Percentiles rank a stretch among this genome's conserved stretches.
phyloP scores from a whole-genome alignment of 2,888 invertebrate species.

The Anorthoa munda region DNA sequence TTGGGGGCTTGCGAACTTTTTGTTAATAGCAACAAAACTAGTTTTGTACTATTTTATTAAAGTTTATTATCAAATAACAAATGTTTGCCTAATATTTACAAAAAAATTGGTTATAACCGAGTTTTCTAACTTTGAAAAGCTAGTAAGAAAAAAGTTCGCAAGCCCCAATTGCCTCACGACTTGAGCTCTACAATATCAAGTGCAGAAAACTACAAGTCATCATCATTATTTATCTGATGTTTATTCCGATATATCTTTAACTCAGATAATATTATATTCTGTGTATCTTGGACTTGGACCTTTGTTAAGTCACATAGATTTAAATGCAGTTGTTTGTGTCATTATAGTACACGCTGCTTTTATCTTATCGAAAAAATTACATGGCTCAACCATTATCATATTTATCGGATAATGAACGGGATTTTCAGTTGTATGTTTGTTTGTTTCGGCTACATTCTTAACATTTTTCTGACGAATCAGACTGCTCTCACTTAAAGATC shows the following conservation, averaged over 20 bases:
- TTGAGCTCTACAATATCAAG: not conserved
- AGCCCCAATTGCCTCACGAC: not conserved
- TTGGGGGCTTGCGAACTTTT: too few relatives aligned
- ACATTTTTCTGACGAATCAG: not conserved
- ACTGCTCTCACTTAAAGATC: not conserved
- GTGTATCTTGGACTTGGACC: not conserved
- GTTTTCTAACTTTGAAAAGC: too few relatives aligned
- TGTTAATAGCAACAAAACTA: too few relatives aligned
- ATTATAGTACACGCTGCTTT: conserved; percentile 11
- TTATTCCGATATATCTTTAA: not conserved
- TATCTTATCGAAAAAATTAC: conserved; percentile 52
- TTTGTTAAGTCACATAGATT: conserved; percentile 21
- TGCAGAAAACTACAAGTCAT: not conserved
- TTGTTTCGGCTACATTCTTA: not conserved
- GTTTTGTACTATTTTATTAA: too few relatives aligned
- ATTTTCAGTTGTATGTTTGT: conserved; percentile 3
- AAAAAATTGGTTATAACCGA: too few relatives aligned
- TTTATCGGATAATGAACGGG: conserved; percentile 1
- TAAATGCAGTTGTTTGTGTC: conserved; percentile 24
- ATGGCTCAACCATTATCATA: conserved; percentile 32
- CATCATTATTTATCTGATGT: not conserved
- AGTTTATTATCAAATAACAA: too few relatives aligned
- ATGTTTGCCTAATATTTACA: too few relatives aligned
- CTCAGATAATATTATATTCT: not conserved
- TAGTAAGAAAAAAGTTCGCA: too few relatives aligned